Base-by-base conservation (phyloP, 2,888 invertebrate genomes). In the Sarcophaga variegata region DNA sequence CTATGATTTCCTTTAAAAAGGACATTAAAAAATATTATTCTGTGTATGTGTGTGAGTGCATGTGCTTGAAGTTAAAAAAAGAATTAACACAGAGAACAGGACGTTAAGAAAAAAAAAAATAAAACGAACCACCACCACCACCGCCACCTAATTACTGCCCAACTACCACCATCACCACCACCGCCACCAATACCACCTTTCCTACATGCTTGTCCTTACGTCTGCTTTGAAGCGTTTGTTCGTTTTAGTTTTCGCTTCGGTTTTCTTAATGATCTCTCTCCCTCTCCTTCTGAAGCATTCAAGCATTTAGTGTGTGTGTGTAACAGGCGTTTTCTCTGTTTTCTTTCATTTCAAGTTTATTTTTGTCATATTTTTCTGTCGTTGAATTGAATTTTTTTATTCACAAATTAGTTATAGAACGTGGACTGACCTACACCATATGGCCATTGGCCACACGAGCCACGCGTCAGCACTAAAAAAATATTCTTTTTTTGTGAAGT, bases 371-470 rank as follows among this genome's bases (percentile, higher is more conserved):
- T 47, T 67, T 71, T 67, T 49, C 20, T 47, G 45, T 70, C 25
- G 14, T 17, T 49, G 49, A 47, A 49, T 69, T 80, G 66, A 72
- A 67, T 54, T 49, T 37, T 27, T 37, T 54, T 70, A 70, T 54
- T 54, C 49, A 79, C 75, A 84, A 86, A 76, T 81, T 84, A 84
- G 79, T 87, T 71, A 49, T 70, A 81, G 81, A 79, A 79, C 78
- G 81, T 81, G 81, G 83, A 87, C 87, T 84, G 87, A 80, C 87
- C 86, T 78, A 81, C 78, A 81, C 83, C 87, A 87, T 87, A 87
- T 87, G 87, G 83, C 84, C 83, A 71, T 70, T 87, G 87, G 83
- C 87, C 83, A 71, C 75, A 77, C 47, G 45, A 81, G 81, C 75
- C 87, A 87, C 87, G 87, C 87, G 87, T 79, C 87, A 79, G 17